phyloP scores from a whole-genome alignment of 2,888 invertebrate species.

The Kryphioiulus occultus region DNA sequence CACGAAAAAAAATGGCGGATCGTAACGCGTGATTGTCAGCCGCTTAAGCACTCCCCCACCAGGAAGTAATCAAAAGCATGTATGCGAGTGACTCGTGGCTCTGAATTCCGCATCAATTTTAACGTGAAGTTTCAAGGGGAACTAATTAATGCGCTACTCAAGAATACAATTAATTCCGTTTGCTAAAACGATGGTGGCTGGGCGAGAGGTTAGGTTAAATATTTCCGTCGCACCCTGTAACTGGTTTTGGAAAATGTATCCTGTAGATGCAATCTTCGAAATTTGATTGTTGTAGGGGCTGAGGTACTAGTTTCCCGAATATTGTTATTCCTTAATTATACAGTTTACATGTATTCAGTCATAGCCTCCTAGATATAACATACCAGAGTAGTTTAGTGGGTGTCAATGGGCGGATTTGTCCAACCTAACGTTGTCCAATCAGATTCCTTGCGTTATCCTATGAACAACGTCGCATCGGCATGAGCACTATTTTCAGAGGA shows the following conservation, averaged over 20 bases:
- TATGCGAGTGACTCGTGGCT: not conserved
- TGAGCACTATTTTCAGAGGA: no score
- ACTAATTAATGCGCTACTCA: not conserved
- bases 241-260: not conserved
- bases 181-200: not conserved
- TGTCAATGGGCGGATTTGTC: no score
- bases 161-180: not conserved
- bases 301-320: no score
- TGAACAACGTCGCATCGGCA: no score
- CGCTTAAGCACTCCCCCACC: not conserved
- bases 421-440: no score
- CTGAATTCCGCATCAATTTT: not conserved
- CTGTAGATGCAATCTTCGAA: no score
- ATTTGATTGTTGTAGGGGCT: no score
- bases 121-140: not conserved
- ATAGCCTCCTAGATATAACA: no score
- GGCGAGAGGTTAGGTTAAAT: not conserved
- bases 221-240: not conserved
- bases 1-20: not conserved
- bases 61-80: not conserved
- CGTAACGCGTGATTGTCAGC: not conserved
- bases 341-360: no score
- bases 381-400: no score
- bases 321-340: no score
- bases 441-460: no score